These are phyloP conservation scores for Torymus auratus DNA, from an alignment of 2,888 invertebrate genomes.

Conservation along the genomic window DNA sequence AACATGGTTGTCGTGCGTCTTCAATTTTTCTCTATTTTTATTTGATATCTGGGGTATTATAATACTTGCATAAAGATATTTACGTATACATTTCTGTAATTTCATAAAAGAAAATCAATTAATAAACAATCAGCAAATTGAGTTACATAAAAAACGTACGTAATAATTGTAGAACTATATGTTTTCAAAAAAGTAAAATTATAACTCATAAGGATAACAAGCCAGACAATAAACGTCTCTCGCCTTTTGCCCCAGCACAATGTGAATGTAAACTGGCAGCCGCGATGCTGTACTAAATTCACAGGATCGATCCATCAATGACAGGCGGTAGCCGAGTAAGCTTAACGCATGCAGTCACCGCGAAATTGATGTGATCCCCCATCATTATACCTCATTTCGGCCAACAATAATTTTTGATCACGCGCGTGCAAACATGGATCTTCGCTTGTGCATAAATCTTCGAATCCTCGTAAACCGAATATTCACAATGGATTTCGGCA, in stretches of 20 bases:
- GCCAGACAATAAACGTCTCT: no score
- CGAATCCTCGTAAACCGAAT: not conserved
- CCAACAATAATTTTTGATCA: slow-evolving; percentile 40
- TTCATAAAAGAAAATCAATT: no score
- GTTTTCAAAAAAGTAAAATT: no score
- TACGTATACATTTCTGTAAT: no score
- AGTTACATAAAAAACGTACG: no score
- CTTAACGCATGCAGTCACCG: not conserved
- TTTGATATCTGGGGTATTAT: no score
- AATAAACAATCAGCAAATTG: no score
- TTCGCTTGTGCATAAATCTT: slow-evolving; percentile 11
- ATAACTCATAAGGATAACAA: no score
- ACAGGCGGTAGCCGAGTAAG: not conserved
- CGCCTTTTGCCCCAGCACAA: not conserved
- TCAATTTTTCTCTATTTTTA: no score
- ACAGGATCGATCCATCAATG: slow-evolving; percentile 29
- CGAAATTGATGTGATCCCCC: slow-evolving; percentile 37
- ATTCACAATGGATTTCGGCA: not conserved
- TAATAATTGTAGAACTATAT: no score
- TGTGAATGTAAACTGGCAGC: not conserved
- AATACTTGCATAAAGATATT: no score
- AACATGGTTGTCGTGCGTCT: no score
- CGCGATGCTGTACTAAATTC: not conserved
- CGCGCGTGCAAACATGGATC: not conserved
- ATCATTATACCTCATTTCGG: slow-evolving; percentile 23